Evolutionary conservation across 2,113 vertebrate genomes (phyloP), one percentile per base, ranked within the genome.

Genomic region (Propithecus coquereli): DNA sequence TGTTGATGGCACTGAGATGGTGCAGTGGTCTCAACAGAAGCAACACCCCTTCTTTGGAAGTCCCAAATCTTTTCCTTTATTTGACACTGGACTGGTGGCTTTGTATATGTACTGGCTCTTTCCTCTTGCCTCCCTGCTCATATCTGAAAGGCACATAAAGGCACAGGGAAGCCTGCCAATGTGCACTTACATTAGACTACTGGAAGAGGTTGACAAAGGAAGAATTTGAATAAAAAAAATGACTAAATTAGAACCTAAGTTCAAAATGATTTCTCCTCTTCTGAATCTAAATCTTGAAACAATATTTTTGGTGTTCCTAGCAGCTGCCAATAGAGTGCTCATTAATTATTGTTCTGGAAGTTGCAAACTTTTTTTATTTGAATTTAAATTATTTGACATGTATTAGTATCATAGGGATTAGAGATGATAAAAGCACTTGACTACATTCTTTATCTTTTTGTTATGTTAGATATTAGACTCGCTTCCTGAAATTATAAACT

Each of bases 221-320:
- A 89, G 37, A 47, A 57, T 57, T 82, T 65, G 73, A 91, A 86
- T 27, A 71, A 34, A 20, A 93, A 85, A 91, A 7, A 37, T 66
- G 70, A 71, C 45, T 83, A 71, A 77, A 47, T 57, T 68, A 79
- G 32, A 52, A 81, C 4, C 5, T 23, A 91, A 73, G 66, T 43
- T 93, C 34, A 83, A 76, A 94, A 59, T 83, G 45, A 85, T 73
- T 54, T 65, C 50, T 90, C 22, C 45, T 70, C 27, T 90, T 79
- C n/a, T 87, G 87, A 85, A 74, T 79, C 59, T 54, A 66, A 45
- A 79, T 66, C 84, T 93, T 88, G 52, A 89, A 90, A 81, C 80
- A 47, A 40, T n/a, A 45, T 34, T 82, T 91, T 93, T 91, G 59
- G n/a, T 84, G 23, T 50, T 77, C 76, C 20, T 52, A 93, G 20